These are phyloP conservation scores for Hesperia comma DNA, from an alignment of 2,888 invertebrate genomes.

Conservation along the genomic window DNA sequence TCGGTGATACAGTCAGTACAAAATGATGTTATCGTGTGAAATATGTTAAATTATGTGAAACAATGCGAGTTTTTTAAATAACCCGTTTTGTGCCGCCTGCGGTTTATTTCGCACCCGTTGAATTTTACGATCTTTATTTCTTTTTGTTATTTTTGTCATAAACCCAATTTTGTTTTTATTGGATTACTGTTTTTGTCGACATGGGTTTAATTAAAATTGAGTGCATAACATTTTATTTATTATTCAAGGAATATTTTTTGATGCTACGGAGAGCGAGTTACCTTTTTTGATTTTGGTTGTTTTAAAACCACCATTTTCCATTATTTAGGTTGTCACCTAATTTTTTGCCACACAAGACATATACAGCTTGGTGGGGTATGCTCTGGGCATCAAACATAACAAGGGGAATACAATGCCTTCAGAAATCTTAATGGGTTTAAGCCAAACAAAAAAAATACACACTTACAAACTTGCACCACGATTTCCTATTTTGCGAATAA, in stretches of 20 bases:
- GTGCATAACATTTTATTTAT: not conserved
- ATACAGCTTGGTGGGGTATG: too few species aligned
- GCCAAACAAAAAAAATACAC: too few species aligned
- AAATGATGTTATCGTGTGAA: conserved; percentile 25
- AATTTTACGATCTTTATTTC: conserved; percentile 21
- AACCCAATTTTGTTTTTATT: conserved; percentile 13
- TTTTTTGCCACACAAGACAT: too few species aligned
- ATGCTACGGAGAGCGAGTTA: not conserved
- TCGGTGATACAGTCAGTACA: conserved; percentile 21
- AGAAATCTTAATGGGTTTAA: too few species aligned
- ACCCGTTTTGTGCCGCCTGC: conserved; percentile 16
- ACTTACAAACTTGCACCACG: too few species aligned
- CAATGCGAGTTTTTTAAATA: conserved; percentile 22
- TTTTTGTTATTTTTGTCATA: conserved; percentile 15
- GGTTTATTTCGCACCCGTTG: conserved; percentile 13
- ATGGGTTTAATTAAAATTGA: not conserved
- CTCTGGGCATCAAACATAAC: too few species aligned
- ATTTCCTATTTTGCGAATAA: too few species aligned
- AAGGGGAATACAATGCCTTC: too few species aligned
- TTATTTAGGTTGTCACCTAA: too few species aligned
- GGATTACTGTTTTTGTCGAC: conserved; percentile 3
- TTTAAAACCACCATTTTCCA: not conserved
- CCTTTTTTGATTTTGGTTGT: not conserved
- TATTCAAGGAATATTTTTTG: not conserved
- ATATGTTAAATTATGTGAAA: conserved; percentile 20